Conservation (phyloP, 2,888 invertebrate species). For the Endomychus coccineus region DNA sequence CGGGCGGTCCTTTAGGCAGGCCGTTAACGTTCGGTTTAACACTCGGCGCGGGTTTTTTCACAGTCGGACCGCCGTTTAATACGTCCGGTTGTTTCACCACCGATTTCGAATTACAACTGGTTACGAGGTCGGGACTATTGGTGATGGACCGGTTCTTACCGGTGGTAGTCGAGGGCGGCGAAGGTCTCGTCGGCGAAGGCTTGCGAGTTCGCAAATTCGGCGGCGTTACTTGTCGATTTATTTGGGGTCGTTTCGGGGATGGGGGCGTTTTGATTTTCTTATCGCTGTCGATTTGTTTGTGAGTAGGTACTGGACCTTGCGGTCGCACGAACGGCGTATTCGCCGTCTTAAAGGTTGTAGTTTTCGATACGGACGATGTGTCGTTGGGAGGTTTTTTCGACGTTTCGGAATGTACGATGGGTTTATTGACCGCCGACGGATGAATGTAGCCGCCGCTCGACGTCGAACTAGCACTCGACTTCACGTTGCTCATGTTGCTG, state of each 20-base stretch:
- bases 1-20: constrained; percentile 43
- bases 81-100: constrained; percentile 56
- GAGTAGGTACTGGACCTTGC: constrained; percentile 2
- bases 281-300: constrained; percentile 9
- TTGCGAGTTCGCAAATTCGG: constrained; percentile 45
- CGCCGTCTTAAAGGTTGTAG: constrained; percentile 19
- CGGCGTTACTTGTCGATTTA: constrained; percentile 39
- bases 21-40: constrained; percentile 35
- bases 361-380: constrained; percentile 20
- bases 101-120: constrained; percentile 54
- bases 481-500: constrained; percentile 52
- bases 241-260: constrained; percentile 14
- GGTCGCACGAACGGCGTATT: constrained; percentile 19
- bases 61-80: constrained; percentile 44
- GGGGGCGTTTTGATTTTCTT: constrained; percentile 26
- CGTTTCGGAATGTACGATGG: constrained; percentile 22
- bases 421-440: constrained; percentile 26
- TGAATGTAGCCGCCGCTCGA: constrained; percentile 50
- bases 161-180: constrained; percentile 22
- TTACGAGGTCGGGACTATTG: constrained; percentile 67
- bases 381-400: constrained; percentile 18
- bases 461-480: constrained; percentile 55
- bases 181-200: constrained; percentile 33
- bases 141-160: constrained; percentile 33
- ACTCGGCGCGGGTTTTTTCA: constrained; percentile 30